A percentile compares a stretch with the other conserved stretches of the same genome.
Conservation (phyloP, 2,113 vertebrate species). For the Psephotus haematonotus region DNA sequence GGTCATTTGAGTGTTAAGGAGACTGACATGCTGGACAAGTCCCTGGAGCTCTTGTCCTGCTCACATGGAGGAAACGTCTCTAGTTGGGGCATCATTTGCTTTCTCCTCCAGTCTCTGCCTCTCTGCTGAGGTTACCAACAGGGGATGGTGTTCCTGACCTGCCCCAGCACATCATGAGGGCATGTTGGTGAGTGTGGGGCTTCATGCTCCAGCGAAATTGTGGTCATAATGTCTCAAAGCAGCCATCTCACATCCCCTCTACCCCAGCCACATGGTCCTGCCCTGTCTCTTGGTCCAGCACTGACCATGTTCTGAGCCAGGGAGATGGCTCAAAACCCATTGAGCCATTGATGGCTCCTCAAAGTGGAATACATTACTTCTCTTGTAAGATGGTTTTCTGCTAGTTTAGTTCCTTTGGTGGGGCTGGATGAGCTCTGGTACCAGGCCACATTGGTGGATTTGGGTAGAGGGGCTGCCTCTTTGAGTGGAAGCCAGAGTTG, state of each 20-base stretch:
- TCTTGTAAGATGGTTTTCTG: background rate
- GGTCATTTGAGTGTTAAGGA: background rate
- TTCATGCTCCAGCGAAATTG: background rate
- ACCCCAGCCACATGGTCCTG: background rate
- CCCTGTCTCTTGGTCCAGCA: background rate
- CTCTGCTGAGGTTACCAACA: background rate
- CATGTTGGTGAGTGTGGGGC: background rate
- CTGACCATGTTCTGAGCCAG: background rate
- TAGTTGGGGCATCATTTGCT: background rate
- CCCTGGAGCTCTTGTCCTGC: background rate
- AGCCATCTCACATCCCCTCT: background rate
- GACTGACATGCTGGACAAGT: background rate
- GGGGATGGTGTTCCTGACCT: background rate
- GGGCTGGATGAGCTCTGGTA: background rate
- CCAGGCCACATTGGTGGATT: background rate
- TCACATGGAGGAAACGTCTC: background rate
- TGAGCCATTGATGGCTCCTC: background rate
- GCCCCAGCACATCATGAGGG: background rate
- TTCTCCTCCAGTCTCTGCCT: background rate
- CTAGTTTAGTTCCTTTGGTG: background rate
- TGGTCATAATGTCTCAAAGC: background rate
- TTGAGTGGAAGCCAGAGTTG: background rate
- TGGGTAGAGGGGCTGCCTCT: background rate
- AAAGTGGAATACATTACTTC: fast-evolving
- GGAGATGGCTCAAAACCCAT: background rate